Conservation (phyloP, 1,140 invertebrate species). For the Anastrepha ludens region DNA sequence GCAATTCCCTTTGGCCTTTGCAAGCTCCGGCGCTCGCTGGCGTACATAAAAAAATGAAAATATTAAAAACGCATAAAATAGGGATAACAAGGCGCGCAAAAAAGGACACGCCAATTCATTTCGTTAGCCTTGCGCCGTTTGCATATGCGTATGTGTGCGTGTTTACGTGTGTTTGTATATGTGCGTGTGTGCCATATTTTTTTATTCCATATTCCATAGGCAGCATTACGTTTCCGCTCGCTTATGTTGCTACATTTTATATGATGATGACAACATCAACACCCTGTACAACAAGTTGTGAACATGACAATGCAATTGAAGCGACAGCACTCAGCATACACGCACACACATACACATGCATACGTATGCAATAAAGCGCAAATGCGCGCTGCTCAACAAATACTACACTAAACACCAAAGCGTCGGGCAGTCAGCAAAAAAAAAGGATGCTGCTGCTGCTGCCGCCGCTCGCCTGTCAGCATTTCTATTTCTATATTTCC, state of each 20-base stretch:
- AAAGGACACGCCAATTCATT: constrained; percentile 22
- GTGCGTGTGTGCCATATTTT: neutral
- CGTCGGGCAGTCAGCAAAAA: neutral
- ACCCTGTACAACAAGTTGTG: constrained; percentile 53
- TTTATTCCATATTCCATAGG: too few relatives aligned
- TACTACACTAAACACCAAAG: neutral
- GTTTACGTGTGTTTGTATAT: neutral
- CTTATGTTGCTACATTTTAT: constrained; percentile 39
- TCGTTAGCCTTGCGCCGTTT: neutral
- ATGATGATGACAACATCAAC: constrained; percentile 51
- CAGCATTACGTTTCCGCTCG: constrained; percentile 40
- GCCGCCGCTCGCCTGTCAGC: neutral
- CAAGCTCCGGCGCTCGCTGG: neutral
- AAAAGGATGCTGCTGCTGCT: neutral
- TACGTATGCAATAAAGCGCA: too few relatives aligned
- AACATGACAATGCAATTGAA: constrained; percentile 53
- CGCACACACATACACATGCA: neutral
- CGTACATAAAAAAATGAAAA: neutral
- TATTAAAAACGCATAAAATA: constrained; percentile 45
- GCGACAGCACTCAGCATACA: constrained; percentile 20
- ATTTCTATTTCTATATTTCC: constrained; percentile 26
- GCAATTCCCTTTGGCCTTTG: constrained; percentile 49
- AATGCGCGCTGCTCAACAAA: too few relatives aligned
- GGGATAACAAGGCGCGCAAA: constrained; percentile 23
- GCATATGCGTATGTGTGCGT: neutral